phyloP scores from a whole-genome alignment of 30 jellyfish, hydroid and myxozoan genomes.

The Turritopsis dohrnii region DNA sequence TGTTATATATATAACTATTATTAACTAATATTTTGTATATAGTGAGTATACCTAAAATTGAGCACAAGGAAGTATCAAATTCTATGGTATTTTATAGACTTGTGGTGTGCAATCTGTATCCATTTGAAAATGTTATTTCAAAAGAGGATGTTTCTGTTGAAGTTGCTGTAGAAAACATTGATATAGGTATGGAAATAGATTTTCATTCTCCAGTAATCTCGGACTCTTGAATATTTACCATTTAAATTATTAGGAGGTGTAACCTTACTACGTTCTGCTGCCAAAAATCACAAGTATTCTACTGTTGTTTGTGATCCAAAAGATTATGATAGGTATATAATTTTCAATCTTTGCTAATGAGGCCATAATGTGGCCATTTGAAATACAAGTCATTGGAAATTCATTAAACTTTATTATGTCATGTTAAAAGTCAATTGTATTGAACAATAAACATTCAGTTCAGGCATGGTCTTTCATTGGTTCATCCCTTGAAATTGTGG shows the following conservation, averaged over 20 bases:
- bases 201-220: not conserved
- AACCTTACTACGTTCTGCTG: conserved; percentile 88
- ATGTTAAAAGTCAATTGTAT: too few relatives aligned
- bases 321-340: conserved; percentile 61
- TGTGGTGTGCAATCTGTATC: conserved; percentile 86
- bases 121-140: conserved; percentile 58
- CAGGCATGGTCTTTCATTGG: too few relatives aligned
- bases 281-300: conserved; percentile 72
- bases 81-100: conserved; percentile 37
- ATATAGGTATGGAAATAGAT: conserved; percentile 40
- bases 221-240: not conserved
- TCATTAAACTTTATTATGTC: too few relatives aligned
- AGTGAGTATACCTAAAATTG: not conserved
- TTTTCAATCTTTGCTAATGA: not conserved
- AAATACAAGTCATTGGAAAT: too few relatives aligned
- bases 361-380: too few relatives aligned
- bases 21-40: too few relatives aligned
- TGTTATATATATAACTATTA: too few relatives aligned
- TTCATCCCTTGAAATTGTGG: too few relatives aligned
- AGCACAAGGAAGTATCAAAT: too few relatives aligned
- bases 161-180: conserved; percentile 82
- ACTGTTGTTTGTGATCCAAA: conserved; percentile 82
- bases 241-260: conserved; percentile 61
- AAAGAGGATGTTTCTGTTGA: conserved; percentile 65
- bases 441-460: too few relatives aligned